Evolutionary conservation across 2,888 invertebrate genomes (phyloP), one percentile per base, ranked within the genome.

Genomic region (Synergus itoensis): DNA sequence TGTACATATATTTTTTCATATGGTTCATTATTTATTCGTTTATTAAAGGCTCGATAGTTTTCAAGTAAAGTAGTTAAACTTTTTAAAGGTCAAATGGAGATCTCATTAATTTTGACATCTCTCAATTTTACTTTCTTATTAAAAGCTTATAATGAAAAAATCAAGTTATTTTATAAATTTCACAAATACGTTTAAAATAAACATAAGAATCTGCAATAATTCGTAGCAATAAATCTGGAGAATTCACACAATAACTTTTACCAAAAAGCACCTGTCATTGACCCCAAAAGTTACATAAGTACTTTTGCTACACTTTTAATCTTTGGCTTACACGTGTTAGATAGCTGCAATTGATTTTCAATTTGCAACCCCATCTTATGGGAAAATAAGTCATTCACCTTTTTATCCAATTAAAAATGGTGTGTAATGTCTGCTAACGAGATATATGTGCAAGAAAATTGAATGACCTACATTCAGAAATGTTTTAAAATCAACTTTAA

Each of bases 391-490:
- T 53, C 73, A 73, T 73, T 73, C 48, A 53, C 53, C 73, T 73
- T 53, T 73, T 73, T n/a, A 73, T 73, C 73, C 36, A 53, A 73
- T 73, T 73, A 73, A 73, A 73, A 73, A 57, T 40, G 28, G 53
- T 36, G 73, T 53, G 36, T 53, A 73, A 73, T 40, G 36, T n/a
- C 16, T 28, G 16, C 73, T 73, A 57, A 73, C 53, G 73, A 57
- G 53, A 73, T 73, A 73, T 69, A n/a, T 73, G 53, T 53, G 53
- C n/a, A 12, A 73, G 73, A 73, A 73, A 36, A 57, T 57, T 73
- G 53, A 9, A 57, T 73, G 73, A 73, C 73, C 73, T 48, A 73
- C 53, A 53, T 73, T 73, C 36, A 36, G 16, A 48, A 45, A 36
- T 69, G 21, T 28, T 28, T 53, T 73, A 73, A 36, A 73, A 73